Conservation (phyloP, 2,797 vertebrate species). For the Tadarida brasiliensis region DNA sequence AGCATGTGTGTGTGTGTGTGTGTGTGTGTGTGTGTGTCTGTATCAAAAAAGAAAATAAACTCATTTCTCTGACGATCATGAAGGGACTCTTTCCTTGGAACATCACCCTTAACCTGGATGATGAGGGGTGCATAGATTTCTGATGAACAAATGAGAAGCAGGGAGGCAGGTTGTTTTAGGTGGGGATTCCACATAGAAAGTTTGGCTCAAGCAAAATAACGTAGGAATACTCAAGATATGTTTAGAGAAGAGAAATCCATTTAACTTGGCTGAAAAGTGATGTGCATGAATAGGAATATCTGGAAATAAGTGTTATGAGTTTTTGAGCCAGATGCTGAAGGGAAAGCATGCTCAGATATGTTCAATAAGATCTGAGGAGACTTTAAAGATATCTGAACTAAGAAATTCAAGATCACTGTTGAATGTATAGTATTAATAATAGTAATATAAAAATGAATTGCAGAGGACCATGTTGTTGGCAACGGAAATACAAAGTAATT, state of each 20-base stretch:
- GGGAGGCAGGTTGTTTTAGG: rapidly evolving
- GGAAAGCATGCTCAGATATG: background rate
- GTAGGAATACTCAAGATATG: background rate
- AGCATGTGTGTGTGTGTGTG: background rate
- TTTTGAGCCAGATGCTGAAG: background rate
- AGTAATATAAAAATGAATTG: background rate
- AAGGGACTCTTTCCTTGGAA: background rate
- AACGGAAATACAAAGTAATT: background rate
- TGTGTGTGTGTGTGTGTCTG: background rate
- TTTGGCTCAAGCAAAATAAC: background rate
- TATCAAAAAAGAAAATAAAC: background rate
- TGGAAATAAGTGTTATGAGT: background rate
- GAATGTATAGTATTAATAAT: background rate
- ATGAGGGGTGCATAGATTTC: background rate
- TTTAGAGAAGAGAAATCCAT: background rate
- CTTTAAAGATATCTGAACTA: background rate
- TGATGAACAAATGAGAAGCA: background rate
- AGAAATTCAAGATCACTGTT: background rate
- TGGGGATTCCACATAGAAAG: background rate
- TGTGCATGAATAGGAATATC: background rate
- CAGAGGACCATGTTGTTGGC: background rate
- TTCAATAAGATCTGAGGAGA: background rate
- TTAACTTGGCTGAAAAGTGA: background rate
- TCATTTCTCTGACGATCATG: background rate
- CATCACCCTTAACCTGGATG: background rate